phyloP scores from a whole-genome alignment of 2,888 invertebrate genomes.

The Lasius platythorax region DNA sequence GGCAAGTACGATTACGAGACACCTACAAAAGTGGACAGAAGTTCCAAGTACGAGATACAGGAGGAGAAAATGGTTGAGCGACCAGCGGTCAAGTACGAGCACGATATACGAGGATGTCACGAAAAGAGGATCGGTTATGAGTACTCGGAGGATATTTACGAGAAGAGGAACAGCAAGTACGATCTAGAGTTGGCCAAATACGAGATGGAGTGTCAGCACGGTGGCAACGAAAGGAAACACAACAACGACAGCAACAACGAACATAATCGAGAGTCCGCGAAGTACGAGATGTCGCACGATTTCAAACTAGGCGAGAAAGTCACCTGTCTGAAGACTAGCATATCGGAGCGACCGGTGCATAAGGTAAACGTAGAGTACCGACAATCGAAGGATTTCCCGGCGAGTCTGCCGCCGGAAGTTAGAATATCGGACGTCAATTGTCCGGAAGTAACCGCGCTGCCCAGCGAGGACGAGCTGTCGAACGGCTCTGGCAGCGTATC shows the following conservation, averaged over 20 bases:
- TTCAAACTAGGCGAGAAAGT: conserved; percentile 86
- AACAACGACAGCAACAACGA: conserved; percentile 67
- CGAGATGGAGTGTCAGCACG: conserved; percentile 71
- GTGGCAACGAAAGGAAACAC: conserved; percentile 65
- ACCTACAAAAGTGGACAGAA: conserved; percentile 73
- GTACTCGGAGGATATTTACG: conserved; percentile 79
- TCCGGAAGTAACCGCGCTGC: conserved; percentile 84
- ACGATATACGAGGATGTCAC: conserved; percentile 70
- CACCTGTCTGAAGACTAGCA: conserved; percentile 84
- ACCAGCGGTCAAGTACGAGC: conserved; percentile 70
- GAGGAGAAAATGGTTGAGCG: conserved; percentile 74
- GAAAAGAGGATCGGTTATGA: conserved; percentile 78
- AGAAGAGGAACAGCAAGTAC: conserved; percentile 80
- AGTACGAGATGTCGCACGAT: conserved; percentile 83
- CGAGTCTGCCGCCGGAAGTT: conserved; percentile 85
- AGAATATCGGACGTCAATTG: conserved; percentile 86
- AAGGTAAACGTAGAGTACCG: conserved; percentile 87
- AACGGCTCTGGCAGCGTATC: conserved; percentile 88
- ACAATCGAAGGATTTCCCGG: conserved; percentile 81
- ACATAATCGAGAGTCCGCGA: conserved; percentile 74
- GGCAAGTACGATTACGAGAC: conserved; percentile 76
- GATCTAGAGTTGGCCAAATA: conserved; percentile 77
- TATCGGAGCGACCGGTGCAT: conserved; percentile 85
- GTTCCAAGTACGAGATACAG: conserved; percentile 79
- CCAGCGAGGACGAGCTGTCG: conserved; percentile 88